phyloP scores from a whole-genome alignment of 2,888 invertebrate species.

The Agonopterix heracliana region DNA sequence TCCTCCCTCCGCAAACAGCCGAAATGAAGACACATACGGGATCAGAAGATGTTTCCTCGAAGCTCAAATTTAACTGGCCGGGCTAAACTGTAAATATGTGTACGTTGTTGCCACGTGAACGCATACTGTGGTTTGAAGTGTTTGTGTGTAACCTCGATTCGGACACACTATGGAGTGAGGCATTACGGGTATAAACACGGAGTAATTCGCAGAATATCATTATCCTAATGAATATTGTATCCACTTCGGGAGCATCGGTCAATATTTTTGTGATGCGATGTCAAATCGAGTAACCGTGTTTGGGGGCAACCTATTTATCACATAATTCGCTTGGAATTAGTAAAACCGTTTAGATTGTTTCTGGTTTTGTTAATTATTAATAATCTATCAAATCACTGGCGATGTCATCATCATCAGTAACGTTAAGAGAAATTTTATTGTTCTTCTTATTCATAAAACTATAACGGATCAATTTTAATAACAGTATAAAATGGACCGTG shows the following conservation, averaged over 20 bases:
- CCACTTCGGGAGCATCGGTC: constrained; percentile 4
- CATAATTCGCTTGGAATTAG: no score
- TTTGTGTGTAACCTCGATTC: constrained; percentile 73
- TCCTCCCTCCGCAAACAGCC: constrained; percentile 24
- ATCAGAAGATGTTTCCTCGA: constrained; percentile 42
- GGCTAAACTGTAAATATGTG: constrained; percentile 50
- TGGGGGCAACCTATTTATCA: no score
- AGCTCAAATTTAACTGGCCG: constrained; percentile 40
- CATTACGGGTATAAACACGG: constrained; percentile 69
- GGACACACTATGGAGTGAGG: constrained; percentile 59
- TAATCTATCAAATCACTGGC: no score
- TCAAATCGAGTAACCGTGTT: neutral
- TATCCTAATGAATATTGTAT: constrained; percentile 57
- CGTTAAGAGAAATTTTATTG: no score
- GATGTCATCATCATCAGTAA: no score
- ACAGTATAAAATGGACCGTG: neutral
- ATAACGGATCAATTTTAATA: no score
- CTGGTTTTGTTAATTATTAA: no score
- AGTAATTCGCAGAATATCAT: constrained; percentile 72
- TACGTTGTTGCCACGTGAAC: constrained; percentile 71
- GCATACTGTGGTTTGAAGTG: constrained; percentile 46
- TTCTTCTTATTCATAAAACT: no score
- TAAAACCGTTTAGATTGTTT: no score
- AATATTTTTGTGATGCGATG: constrained; percentile 7
- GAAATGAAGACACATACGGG: constrained; percentile 24